These are phyloP conservation scores for Canis aureus DNA, from an alignment of 2,113 vertebrate genomes.

Conservation along the genomic window DNA sequence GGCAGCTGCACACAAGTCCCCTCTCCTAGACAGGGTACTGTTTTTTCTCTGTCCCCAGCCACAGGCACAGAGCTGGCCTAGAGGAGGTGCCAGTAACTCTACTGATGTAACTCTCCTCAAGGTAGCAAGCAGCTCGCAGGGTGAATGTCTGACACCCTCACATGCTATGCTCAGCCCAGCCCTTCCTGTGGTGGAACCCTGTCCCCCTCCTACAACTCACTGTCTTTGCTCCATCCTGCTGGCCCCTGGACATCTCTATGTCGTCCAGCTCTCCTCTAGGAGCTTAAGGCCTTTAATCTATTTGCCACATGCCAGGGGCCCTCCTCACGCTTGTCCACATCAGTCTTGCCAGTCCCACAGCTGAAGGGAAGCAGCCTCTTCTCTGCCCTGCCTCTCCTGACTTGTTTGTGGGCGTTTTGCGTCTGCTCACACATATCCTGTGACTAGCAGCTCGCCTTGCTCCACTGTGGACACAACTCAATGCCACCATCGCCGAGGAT, in stretches of 20 bases:
- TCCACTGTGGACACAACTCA: not conserved
- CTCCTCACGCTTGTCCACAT: no score
- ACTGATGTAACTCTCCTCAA: not conserved
- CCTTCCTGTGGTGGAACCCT: not conserved
- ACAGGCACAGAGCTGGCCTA: not conserved
- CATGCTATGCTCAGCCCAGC: not conserved
- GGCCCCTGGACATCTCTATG: not conserved
- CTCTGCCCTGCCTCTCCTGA: not conserved
- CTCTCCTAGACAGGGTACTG: not conserved
- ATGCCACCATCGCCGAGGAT: not conserved
- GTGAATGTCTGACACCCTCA: not conserved
- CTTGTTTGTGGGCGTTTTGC: not conserved
- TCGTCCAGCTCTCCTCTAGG: not conserved
- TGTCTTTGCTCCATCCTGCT: no score
- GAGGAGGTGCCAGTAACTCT: not conserved
- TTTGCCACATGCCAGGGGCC: not conserved
- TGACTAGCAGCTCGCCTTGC: not conserved
- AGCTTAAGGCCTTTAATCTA: not conserved
- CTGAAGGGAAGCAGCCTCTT: not conserved
- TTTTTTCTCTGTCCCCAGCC: not conserved
- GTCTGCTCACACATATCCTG: not conserved
- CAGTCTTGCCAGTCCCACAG: not conserved
- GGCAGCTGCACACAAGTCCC: not conserved
- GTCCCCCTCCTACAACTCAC: not conserved
- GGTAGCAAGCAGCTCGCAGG: fast-evolving